Conservation (phyloP, 2,797 vertebrate species). For the Cebuella pygmaea region DNA sequence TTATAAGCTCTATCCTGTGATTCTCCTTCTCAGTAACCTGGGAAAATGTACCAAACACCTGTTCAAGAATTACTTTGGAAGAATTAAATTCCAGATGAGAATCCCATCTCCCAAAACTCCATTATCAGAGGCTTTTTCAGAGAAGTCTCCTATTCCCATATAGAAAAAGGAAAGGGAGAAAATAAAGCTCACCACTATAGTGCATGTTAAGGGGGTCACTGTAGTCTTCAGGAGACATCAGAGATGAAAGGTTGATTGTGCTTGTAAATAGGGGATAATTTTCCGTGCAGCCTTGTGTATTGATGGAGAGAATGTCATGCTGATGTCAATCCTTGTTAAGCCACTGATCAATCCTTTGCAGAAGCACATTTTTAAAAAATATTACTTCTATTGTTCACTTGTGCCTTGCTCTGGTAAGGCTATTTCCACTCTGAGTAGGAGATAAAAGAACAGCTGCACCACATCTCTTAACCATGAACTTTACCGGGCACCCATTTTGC, state of each 20-base stretch:
- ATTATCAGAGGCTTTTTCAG: neutral
- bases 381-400: constrained; percentile 61
- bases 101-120: neutral
- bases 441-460: constrained; percentile 58
- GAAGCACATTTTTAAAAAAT: neutral
- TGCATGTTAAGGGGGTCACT: constrained; percentile 29
- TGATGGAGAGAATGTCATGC: constrained; percentile 49
- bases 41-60: neutral
- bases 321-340: constrained; percentile 59
- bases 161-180: neutral
- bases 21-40: neutral
- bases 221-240: neutral
- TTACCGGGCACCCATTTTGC: constrained; percentile 7
- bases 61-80: neutral
- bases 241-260: neutral
- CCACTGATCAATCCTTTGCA: constrained; percentile 46
- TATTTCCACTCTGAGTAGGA: constrained; percentile 51
- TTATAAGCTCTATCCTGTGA: neutral
- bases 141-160: neutral
- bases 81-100: neutral
- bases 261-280: constrained; percentile 19
- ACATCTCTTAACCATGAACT: constrained; percentile 52
- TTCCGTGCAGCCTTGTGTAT: neutral
- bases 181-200: neutral
- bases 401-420: constrained; percentile 33